Evolutionary conservation across 1,140 invertebrate species (phyloP).

Genomic region (Drosophila saltans): DNA sequence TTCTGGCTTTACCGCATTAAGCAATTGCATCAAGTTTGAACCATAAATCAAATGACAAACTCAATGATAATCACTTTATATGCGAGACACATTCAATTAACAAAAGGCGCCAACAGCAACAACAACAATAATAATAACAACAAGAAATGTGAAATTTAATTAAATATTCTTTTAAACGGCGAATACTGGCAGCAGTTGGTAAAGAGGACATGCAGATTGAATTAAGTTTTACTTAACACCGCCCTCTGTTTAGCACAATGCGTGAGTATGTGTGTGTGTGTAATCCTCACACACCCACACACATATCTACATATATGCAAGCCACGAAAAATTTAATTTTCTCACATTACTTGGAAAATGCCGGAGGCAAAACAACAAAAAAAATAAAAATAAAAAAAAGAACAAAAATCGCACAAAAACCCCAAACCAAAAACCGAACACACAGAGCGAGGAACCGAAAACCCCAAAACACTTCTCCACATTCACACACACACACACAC

Average conservation of each 20-base stretch:
- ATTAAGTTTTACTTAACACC: conserved; percentile 72
- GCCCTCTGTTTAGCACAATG: conserved; percentile 43
- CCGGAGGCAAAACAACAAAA: conserved; percentile 52
- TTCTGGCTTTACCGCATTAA: conserved; percentile 3
- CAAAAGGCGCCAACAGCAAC: conserved; percentile 52
- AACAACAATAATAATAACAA: conserved; percentile 12
- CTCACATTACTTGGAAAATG: conserved; percentile 77
- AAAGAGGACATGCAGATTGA: conserved; percentile 43
- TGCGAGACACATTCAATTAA: conserved; percentile 62
- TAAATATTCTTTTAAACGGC: conserved; percentile 50
- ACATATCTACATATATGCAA: conserved; percentile 16
- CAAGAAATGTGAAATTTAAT: conserved; percentile 50
- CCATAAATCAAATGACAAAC: conserved; percentile 70
- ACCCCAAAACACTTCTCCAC: conserved; percentile 5
- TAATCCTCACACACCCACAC: conserved; percentile 39
- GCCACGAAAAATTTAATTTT: conserved; percentile 81
- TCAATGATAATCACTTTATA: conserved; percentile 67
- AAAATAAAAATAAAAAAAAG: conserved; percentile 40
- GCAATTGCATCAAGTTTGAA: conserved; percentile 10
- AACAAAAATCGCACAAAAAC: conserved; percentile 48
- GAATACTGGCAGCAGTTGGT: conserved; percentile 11
- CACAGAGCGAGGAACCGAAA: conserved; percentile 27
- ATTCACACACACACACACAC: not conserved
- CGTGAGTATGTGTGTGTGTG: conserved; percentile 34
- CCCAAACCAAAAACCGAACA: conserved; percentile 31